Conservation (phyloP, 2,888 invertebrate genomes). For the Epistrophe eligans region DNA sequence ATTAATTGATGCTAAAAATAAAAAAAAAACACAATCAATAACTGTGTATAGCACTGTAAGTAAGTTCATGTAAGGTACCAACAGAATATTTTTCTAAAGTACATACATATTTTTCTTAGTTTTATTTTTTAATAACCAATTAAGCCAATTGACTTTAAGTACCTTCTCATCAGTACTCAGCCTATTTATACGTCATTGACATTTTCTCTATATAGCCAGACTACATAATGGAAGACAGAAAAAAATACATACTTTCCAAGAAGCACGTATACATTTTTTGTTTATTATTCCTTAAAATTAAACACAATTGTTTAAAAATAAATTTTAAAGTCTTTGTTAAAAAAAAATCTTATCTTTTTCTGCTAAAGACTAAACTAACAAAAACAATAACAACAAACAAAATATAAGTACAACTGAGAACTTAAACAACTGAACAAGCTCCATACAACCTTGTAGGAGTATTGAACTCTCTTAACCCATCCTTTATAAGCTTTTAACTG, state of each 20-base stretch:
- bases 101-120: background rate
- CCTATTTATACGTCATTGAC: slow-evolving; percentile 32
- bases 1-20: slow-evolving; percentile 20
- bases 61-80: too few species aligned
- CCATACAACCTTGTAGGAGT: slow-evolving; percentile 42
- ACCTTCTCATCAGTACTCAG: slow-evolving; percentile 30
- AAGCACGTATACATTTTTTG: slow-evolving; percentile 8
- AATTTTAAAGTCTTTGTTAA: slow-evolving; percentile 16
- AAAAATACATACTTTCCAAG: background rate
- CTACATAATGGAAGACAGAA: background rate
- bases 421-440: slow-evolving; percentile 16
- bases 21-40: slow-evolving; percentile 1
- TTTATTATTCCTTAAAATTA: background rate
- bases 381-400: background rate
- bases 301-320: slow-evolving; percentile 37
- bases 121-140: slow-evolving; percentile 39
- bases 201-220: background rate
- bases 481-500: slow-evolving; percentile 21
- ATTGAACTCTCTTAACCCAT: slow-evolving; percentile 59
- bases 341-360: slow-evolving; percentile 44
- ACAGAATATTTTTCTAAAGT: background rate
- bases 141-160: slow-evolving; percentile 63
- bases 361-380: slow-evolving; percentile 33
- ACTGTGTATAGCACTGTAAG: background rate
- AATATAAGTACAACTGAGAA: background rate